A percentile compares a stretch with the other conserved stretches of the same genome.
phyloP scores from a whole-genome alignment of 2,888 invertebrate genomes.

The Leptogaster cylindrica region DNA sequence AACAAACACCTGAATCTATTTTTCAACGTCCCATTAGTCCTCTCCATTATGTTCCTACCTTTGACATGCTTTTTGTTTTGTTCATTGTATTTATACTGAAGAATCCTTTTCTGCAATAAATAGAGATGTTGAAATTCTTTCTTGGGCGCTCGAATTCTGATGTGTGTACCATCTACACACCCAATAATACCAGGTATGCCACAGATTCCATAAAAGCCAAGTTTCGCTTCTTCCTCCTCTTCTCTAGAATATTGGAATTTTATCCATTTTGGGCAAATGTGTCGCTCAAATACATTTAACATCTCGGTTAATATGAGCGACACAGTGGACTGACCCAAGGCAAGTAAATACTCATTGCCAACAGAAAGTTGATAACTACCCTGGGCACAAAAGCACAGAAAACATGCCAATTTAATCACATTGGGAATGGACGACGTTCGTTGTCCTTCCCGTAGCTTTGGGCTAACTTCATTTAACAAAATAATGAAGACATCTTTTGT shows the following conservation, averaged over 20 bases:
- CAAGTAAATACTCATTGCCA: slow-evolving; percentile 1
- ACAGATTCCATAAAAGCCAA: not conserved
- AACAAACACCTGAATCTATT: not conserved
- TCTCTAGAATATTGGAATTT: slow-evolving; percentile 1
- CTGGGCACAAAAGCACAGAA: slow-evolving; percentile 10
- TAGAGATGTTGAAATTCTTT: slow-evolving; percentile 2
- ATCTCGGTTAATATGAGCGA: slow-evolving; percentile 8
- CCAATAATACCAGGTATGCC: slow-evolving; percentile 4
- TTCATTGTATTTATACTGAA: slow-evolving; percentile 31
- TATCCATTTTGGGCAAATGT: not conserved
- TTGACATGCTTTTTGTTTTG: not conserved
- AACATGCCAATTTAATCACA: slow-evolving; percentile 1
- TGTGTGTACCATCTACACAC: slow-evolving; percentile 12
- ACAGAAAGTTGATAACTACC: slow-evolving; percentile 5
- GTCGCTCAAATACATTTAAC: not conserved
- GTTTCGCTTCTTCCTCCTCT: not conserved
- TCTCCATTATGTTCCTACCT: not conserved
- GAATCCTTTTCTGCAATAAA: slow-evolving; percentile 10
- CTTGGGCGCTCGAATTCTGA: not conserved
- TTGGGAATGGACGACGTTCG: too few relatives aligned
- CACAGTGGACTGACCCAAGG: slow-evolving; percentile 5
- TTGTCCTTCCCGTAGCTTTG: too few relatives aligned
- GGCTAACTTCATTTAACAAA: too few relatives aligned
- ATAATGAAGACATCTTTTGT: too few relatives aligned
- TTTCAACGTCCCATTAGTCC: not conserved